phyloP scores from a whole-genome alignment of 2,888 invertebrate genomes.

The Chydorus sphaericus region DNA sequence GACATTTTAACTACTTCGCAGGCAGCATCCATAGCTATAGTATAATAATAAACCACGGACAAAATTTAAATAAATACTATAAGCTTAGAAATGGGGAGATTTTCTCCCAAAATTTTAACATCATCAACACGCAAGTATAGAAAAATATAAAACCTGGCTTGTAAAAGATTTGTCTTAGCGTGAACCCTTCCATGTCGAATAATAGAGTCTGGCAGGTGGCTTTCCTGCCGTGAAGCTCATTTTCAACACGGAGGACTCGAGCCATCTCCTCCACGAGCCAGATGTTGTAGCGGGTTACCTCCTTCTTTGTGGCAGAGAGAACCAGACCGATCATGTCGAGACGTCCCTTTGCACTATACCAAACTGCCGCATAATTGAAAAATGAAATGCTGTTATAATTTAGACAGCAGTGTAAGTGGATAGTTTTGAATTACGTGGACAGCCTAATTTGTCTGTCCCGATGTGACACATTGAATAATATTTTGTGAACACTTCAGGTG shows the following conservation, averaged over 20 bases:
- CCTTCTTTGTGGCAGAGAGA: too few relatives aligned
- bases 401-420: too few relatives aligned
- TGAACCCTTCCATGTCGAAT: constrained; percentile 32
- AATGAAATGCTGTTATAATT: too few relatives aligned
- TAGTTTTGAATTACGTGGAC: constrained; percentile 59
- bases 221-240: constrained; percentile 17
- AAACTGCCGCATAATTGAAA: too few relatives aligned
- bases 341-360: too few relatives aligned
- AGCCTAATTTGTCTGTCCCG: constrained; percentile 71
- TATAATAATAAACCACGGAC: too few relatives aligned
- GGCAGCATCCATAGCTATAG: neutral
- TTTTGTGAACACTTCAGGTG: constrained; percentile 42
- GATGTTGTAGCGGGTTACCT: constrained; percentile 50
- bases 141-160: constrained; percentile 2
- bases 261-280: constrained; percentile 20
- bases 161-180: constrained; percentile 24
- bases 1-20: constrained; percentile 22
- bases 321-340: too few relatives aligned
- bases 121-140: neutral
- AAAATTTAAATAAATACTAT: too few relatives aligned
- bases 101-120: neutral
- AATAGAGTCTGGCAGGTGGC: constrained; percentile 29
- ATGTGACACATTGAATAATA: constrained; percentile 63
- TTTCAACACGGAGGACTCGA: constrained; percentile 24
- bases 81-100: too few relatives aligned